phyloP scores from a whole-genome alignment of 2,888 invertebrate genomes.

The Onthophagus sagittarius region DNA sequence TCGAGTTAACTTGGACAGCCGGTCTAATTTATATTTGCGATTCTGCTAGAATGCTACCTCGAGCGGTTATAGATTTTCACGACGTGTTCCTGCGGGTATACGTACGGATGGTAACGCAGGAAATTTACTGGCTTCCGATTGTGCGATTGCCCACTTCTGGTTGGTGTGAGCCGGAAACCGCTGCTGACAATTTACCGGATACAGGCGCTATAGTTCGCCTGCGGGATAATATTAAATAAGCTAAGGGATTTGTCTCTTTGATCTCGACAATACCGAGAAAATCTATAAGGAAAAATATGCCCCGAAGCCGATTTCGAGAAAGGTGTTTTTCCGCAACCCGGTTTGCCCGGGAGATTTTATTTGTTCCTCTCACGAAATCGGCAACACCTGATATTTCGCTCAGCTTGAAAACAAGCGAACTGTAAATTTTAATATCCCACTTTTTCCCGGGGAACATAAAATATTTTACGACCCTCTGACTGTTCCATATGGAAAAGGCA shows the following conservation, averaged over 20 bases:
- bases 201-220: neutral
- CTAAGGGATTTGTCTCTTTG: neutral
- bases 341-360: neutral
- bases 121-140: neutral
- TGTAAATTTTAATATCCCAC: neutral
- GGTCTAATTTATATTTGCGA: neutral
- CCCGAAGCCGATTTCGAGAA: neutral
- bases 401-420: neutral
- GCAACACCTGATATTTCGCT: neutral
- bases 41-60: neutral
- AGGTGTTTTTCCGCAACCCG: neutral
- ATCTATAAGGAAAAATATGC: neutral
- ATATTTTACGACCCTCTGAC: neutral
- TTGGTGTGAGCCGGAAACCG: neutral
- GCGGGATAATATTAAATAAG: neutral
- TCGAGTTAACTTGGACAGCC: neutral
- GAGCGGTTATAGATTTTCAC: neutral
- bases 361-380: neutral
- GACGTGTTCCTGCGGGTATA: neutral
- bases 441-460: neutral
- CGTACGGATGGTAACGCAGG: neutral
- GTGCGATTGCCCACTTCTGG: neutral
- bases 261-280: neutral
- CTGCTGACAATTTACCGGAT: neutral
- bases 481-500: neutral